Conservation (phyloP, 2,113 vertebrate species). For the Sorex araneus region DNA sequence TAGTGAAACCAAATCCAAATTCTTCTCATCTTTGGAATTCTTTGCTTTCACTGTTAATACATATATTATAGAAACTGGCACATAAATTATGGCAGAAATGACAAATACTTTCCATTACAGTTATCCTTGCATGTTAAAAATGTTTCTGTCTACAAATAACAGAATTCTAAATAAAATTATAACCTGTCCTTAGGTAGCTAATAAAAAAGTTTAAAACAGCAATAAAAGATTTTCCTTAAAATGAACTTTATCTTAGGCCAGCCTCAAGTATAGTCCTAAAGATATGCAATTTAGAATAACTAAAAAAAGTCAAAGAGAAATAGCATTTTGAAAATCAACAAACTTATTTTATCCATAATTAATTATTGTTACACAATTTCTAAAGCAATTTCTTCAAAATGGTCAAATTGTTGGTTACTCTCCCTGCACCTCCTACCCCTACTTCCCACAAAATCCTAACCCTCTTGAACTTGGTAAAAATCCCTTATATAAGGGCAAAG, state of each 20-base stretch:
- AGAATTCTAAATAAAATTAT: slow-evolving; percentile 26
- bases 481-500: background rate
- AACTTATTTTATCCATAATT: background rate
- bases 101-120: background rate
- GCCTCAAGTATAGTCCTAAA: slow-evolving; percentile 11
- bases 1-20: slow-evolving; percentile 73
- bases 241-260: slow-evolving; percentile 56
- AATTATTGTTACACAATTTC: background rate
- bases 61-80: slow-evolving; percentile 61
- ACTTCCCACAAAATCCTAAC: background rate
- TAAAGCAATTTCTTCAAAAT: background rate
- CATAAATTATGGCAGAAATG: slow-evolving; percentile 59
- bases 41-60: slow-evolving; percentile 71
- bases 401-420: background rate
- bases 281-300: background rate
- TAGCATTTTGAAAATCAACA: background rate
- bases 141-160: background rate
- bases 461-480: background rate
- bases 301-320: slow-evolving; percentile 1
- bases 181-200: slow-evolving; percentile 43
- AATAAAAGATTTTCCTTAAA: slow-evolving; percentile 47
- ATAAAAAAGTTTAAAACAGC: background rate
- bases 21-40: slow-evolving; percentile 49
- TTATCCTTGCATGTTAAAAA: slow-evolving; percentile 55
- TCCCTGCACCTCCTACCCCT: background rate